phyloP scores from a whole-genome alignment of 2,797 vertebrate genomes.

The Bufotes viridis region DNA sequence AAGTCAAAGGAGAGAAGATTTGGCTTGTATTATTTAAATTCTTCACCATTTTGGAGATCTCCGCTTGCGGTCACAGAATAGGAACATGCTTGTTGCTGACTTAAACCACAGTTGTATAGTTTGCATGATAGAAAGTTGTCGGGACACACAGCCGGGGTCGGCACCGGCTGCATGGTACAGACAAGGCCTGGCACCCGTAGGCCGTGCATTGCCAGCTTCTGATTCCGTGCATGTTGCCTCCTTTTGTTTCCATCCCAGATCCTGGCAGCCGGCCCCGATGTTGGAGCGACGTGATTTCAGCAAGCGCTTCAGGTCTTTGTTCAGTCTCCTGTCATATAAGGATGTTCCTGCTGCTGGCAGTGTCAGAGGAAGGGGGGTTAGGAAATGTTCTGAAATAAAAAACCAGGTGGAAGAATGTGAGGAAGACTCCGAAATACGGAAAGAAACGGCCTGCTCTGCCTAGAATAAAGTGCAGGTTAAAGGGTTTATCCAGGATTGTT shows the following conservation, averaged over 20 bases:
- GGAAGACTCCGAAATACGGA: too few relatives aligned
- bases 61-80: background rate
- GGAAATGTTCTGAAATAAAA: too few relatives aligned
- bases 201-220: background rate
- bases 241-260: constrained; percentile 7
- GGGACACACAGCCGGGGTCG: background rate
- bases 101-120: background rate
- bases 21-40: background rate
- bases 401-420: too few relatives aligned
- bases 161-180: background rate
- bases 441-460: too few relatives aligned
- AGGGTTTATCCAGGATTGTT: too few relatives aligned
- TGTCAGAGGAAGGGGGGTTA: background rate
- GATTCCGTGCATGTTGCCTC: background rate
- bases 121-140: background rate
- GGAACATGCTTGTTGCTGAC: too few relatives aligned
- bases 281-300: constrained; percentile 13
- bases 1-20: background rate
- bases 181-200: background rate
- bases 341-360: background rate
- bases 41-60: too few relatives aligned
- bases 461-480: too few relatives aligned
- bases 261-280: constrained; percentile 26
- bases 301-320: background rate
- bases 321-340: background rate